Conservation (phyloP, 1,140 invertebrate species). For the Brachionus calyciflorus region DNA sequence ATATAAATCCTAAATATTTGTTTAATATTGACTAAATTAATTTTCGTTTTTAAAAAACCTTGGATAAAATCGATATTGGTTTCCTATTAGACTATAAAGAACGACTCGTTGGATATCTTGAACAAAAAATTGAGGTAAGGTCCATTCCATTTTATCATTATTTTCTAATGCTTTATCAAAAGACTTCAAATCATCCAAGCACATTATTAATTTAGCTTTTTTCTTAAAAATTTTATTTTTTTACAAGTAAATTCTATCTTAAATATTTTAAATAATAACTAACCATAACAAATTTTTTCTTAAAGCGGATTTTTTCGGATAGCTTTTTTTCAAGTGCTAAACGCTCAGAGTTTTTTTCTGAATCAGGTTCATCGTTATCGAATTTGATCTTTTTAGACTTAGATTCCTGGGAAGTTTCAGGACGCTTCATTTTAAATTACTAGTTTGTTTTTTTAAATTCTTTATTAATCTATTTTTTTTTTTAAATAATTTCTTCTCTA, state of each 20-base stretch:
- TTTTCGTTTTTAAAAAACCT: background rate
- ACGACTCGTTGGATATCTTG: constrained; percentile 45
- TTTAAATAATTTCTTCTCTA: no score
- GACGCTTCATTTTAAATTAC: constrained; percentile 3
- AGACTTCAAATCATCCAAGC: constrained; percentile 11
- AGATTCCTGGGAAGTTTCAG: background rate
- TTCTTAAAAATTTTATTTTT: constrained; percentile 20
- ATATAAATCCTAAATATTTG: no score
- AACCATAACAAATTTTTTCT: constrained; percentile 28
- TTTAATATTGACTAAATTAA: background rate
- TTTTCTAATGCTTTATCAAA: constrained; percentile 35
- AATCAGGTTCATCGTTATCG: background rate
- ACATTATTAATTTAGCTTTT: constrained; percentile 13
- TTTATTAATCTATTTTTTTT: no score
- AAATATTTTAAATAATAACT: background rate
- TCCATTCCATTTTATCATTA: constrained; percentile 26
- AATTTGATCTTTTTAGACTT: background rate
- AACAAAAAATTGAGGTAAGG: constrained; percentile 29
- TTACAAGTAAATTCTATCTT: background rate
- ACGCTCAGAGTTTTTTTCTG: background rate
- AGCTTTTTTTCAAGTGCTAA: constrained; percentile 18
- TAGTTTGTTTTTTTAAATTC: background rate
- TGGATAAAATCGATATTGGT: constrained; percentile 32
- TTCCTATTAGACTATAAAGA: constrained; percentile 18
- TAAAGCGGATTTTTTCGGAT: constrained; percentile 2